Base-by-base conservation (phyloP, 2,888 invertebrate genomes). In the Acanthosepion lycidas region DNA sequence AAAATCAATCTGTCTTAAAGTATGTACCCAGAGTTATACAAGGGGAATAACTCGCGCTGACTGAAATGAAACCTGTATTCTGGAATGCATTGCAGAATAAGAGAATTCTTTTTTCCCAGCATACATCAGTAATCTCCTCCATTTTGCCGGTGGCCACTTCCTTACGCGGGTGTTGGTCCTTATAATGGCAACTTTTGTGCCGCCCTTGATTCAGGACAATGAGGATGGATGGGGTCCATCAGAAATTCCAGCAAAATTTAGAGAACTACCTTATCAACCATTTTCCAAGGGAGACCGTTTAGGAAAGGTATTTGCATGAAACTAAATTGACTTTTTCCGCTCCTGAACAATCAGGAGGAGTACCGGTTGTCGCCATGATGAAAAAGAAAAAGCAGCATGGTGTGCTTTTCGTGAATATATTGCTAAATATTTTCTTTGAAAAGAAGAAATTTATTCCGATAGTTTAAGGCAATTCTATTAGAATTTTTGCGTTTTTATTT, bases 211-310 rank as follows among this genome's bases (percentile, higher is more conserved):
- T 95, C 97, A 97, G 95, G 97, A 97, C 94, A 97, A 99, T 97
- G 98, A 98, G 4, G 98, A 98, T 96, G 99, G 99, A 97, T 99
- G 99, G 99, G 99, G 99, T 28, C 99, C 99, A 93, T 98, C 98
- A 98, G 98, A 99, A 97, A 98, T 99, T 97, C 99, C 99, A 94
- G 99, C 99, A 95, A 99, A 99, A 97, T 99, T 99, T 97, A 98
- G 98, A 97, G 99, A 99, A 97, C 99, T 99, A 98, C 99, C 99
- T 23, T 99, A 99, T 98, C 99, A 99, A 98, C 99, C 99, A 91
- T 99, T 99, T 97, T 99, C 99, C 96, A 99, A 99, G 98, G 99
- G 99, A 95, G 99, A 99, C 97, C 98, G 99, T 96, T 98, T 99
- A 96, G 99, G 99, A 96, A 99, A 99, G 98, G 99, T 99, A 78